Evolutionary conservation across 2,888 invertebrate genomes (phyloP), one percentile per base, ranked within the genome.

Genomic region (Drosophila sordidapex): DNA sequence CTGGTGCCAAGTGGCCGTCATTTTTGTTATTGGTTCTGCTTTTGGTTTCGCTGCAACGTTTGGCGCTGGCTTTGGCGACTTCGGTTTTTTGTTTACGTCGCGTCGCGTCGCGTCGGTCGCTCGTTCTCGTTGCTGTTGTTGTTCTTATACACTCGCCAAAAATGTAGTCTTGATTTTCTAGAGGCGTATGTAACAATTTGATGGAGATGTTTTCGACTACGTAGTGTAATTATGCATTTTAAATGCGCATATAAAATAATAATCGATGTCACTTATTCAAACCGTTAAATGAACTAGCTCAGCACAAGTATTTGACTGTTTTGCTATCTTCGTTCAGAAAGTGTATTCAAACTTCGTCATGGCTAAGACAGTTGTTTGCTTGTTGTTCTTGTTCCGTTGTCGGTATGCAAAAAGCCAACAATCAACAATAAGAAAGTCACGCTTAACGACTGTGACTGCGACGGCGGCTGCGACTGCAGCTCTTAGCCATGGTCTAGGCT

Each of bases 341-440:
- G 56, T 4, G 38, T 38, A 29, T 56, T 1, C 8, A 38, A 15
- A n/a, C 13, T 29, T n/a, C 27, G n/a, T n/a, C 13, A 13, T 29
- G n/a, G 2, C 2, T 8, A 8, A 29, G 29, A 27, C 13, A 11
- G 11, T n/a, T 7, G 3, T 31, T 63, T 53, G 2, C 13, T 49
- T 18, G 29, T 36, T 62, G 57, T 58, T 68, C 62, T 54, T 71
- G 51, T 40, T 56, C 33, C 54, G 59, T 56, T 61, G 79, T 70
- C 76, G 81, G 81, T 87, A 89, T 87, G 87, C 89, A 87, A 87
- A 85, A 84, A 89, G 70, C 73, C 82, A 88, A 81, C 82, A 82
- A 81, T 83, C 83, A 87, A 80, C 83, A 89, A 83, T 83, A 82
- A 85, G 83, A 87, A 89, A 87, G 87, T 88, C 89, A 88, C 87